Base-by-base conservation (phyloP, 2,888 invertebrate species). In the Hyles lineata region DNA sequence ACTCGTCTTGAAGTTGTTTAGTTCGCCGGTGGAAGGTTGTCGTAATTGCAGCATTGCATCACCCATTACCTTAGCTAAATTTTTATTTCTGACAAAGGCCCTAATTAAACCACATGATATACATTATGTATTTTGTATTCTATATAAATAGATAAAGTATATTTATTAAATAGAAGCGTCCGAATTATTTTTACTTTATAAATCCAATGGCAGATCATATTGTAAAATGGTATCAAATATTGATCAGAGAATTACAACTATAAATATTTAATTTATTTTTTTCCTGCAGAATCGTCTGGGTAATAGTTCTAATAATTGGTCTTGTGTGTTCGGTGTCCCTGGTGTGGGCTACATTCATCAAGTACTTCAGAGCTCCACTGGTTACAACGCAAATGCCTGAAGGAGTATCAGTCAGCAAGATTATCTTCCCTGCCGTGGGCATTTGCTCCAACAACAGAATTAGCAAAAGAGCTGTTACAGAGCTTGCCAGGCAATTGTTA, bases 371-470 rank as follows among this genome's bases (percentile, higher is more conserved):
- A 17, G 90, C 92, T 19, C 93, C 93, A 0, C 80, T 93, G 59
- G 93, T 92, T 63, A 92, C 91, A 71, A 95, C 92, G 3, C 95
- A 91, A 80, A 85, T 91, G 82, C 94, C 95, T 0, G 92, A 92
- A 71, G 95, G 94, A 6, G 88, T 92, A 0, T 88, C 93, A 0
- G 90, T 95, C 21, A 90, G 86, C 76, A 86, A 88, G 25, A 94
- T 95, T 19, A 90, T 95, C 73, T 95, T 95, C 74, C 95, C 95
- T 29, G 95, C 95, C 0, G 86, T 95, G 2, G 94, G 95, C 0
- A 88, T 95, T 55, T 95, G 95, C 76, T 87, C 93, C 1, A 93
- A 91, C 75, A 95, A 95, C 80, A 90, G 94, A 72, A 94, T 95
- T 29, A 95, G 94, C 76, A 92, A 87, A 76, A 85, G 85, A 52